Percentiles rank a stretch among this genome's conserved stretches.
These are phyloP conservation scores for Chaetorhynchus papuensis DNA, from an alignment of 2,113 vertebrate species.

Conservation along the genomic window DNA sequence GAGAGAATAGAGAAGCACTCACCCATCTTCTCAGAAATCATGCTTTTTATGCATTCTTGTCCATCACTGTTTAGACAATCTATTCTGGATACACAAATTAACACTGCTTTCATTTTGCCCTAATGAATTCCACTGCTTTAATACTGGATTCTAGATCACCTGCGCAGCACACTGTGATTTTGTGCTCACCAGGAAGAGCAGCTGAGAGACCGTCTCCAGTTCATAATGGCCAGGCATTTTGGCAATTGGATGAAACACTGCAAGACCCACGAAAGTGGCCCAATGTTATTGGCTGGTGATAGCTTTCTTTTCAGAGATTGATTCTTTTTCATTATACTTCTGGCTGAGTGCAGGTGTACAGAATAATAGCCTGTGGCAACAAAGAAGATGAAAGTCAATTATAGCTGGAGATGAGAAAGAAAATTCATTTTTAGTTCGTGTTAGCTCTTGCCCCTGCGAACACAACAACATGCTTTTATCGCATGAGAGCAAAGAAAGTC, in stretches of 20 bases:
- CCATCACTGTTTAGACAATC: neutral
- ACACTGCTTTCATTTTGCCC: neutral
- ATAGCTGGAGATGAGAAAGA: slow-evolving; percentile 51
- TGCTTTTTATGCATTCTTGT: neutral
- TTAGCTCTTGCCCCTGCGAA: neutral
- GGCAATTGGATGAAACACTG: slow-evolving; percentile 14
- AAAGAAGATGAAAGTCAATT: slow-evolving; percentile 65
- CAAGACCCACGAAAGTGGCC: neutral
- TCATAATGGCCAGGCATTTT: neutral
- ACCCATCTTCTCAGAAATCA: neutral
- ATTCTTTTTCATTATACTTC: slow-evolving; percentile 61
- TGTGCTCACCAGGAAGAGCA: neutral
- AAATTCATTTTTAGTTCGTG: slow-evolving; percentile 45
- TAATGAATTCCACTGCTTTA: neutral
- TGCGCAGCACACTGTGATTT: neutral
- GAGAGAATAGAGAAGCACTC: neutral
- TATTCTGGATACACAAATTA: neutral
- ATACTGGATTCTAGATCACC: neutral
- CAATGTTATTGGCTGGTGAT: slow-evolving; percentile 19
- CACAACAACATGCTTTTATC: neutral
- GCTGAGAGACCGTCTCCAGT: neutral
- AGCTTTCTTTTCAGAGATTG: slow-evolving; percentile 50
- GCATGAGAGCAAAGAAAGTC: neutral
- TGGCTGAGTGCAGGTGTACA: slow-evolving; percentile 54
- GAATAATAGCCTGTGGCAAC: slow-evolving; percentile 55